A percentile compares a stretch with the other conserved stretches of the same genome.
These are phyloP conservation scores for Leptinotarsa defecta DNA, from an alignment of 1,140 invertebrate species.

Conservation along the genomic window DNA sequence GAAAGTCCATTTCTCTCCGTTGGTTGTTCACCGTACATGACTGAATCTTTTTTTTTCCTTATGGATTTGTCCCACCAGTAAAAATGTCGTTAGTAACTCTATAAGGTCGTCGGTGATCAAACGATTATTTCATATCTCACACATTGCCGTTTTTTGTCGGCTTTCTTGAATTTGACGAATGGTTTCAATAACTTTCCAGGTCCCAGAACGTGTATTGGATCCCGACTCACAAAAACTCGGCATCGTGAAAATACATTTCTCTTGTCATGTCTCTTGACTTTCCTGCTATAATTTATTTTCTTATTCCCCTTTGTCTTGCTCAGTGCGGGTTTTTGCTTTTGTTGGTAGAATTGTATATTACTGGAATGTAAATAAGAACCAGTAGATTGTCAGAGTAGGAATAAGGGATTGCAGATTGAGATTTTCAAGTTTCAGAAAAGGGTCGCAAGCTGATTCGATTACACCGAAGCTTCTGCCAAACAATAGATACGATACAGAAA, in stretches of 20 bases:
- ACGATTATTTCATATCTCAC: slow-evolving; percentile 40
- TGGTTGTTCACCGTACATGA: background rate
- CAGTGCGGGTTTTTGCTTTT: slow-evolving; percentile 16
- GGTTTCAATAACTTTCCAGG: slow-evolving; percentile 45
- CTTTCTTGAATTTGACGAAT: slow-evolving; percentile 44
- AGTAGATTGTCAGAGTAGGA: background rate
- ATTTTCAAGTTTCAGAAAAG: background rate
- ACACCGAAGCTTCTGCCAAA: no score
- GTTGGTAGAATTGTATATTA: slow-evolving; percentile 4
- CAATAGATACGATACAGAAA: no score
- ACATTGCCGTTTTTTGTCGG: slow-evolving; percentile 32
- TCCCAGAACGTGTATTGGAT: slow-evolving; percentile 22
- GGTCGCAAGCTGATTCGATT: background rate
- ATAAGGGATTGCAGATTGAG: background rate
- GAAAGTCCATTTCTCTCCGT: background rate
- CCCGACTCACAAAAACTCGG: slow-evolving; percentile 38
- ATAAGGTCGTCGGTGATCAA: slow-evolving; percentile 30
- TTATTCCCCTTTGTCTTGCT: slow-evolving; percentile 37
- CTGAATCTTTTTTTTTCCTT: background rate
- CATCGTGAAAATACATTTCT: slow-evolving; percentile 44
- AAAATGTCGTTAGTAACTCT: slow-evolving; percentile 3
- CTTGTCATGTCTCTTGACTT: slow-evolving; percentile 44
- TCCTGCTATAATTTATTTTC: slow-evolving; percentile 41
- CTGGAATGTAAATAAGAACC: slow-evolving; percentile 1
- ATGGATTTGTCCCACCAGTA: background rate